Evolutionary conservation across 2,113 vertebrate genomes (phyloP).

Genomic region (Vidua macroura): DNA sequence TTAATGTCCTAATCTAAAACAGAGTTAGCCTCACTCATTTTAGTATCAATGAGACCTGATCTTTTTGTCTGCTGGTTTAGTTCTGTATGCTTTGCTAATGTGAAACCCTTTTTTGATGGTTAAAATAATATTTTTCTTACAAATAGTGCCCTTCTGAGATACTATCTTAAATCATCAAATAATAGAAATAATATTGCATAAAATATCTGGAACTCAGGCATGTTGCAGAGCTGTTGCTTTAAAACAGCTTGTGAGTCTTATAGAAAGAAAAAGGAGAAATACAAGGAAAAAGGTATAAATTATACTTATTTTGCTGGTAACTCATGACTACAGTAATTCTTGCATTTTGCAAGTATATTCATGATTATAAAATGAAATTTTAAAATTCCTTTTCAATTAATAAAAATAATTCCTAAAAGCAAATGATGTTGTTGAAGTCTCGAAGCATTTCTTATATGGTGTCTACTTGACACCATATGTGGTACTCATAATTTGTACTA

Average conservation of each 20-base stretch:
- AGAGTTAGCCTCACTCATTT: neutral
- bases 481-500: neutral
- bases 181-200: neutral
- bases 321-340: neutral
- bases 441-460: neutral
- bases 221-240: neutral
- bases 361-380: neutral
- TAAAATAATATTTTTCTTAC: neutral
- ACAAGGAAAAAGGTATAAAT: neutral
- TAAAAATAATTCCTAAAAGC: neutral
- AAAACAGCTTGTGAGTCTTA: neutral
- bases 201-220: constrained; percentile 66
- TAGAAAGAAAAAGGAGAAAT: neutral
- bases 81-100: neutral
- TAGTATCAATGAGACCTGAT: neutral
- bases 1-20: neutral
- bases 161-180: neutral
- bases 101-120: neutral
- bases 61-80: neutral
- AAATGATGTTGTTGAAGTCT: neutral
- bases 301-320: neutral
- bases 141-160: neutral
- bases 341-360: neutral
- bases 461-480: neutral
- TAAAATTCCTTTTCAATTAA: neutral